Conservation (phyloP, 1,140 invertebrate species). For the Drosophila nannoptera region DNA sequence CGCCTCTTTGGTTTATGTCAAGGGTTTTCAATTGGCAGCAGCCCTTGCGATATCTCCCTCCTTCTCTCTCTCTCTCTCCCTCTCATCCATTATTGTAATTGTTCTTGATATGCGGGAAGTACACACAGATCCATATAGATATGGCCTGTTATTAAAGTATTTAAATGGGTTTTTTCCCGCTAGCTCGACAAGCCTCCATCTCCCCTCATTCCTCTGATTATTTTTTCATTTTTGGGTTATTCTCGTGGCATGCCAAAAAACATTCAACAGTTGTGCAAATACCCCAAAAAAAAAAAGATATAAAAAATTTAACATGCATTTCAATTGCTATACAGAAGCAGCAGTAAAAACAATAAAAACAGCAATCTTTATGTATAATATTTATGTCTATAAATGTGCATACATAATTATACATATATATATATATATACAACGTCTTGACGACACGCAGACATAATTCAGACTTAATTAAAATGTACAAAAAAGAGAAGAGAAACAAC, state of each 20-base stretch:
- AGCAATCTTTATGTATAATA: too few relatives aligned
- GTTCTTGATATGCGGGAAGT: constrained; percentile 22
- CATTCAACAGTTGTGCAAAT: constrained; percentile 42
- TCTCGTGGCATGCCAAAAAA: constrained; percentile 44
- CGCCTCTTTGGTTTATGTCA: constrained; percentile 23
- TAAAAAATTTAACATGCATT: constrained; percentile 40
- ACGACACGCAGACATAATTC: constrained; percentile 59
- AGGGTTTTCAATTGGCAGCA: constrained; percentile 62
- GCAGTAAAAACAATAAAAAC: constrained; percentile 22
- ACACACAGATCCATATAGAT: constrained; percentile 16
- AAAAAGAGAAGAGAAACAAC: constrained; percentile 12
- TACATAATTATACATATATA: constrained; percentile 1
- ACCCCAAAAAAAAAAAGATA: constrained; percentile 13
- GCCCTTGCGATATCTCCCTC: not conserved
- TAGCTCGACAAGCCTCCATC: too few relatives aligned
- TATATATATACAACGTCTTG: constrained; percentile 19
- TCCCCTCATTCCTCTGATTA: not conserved
- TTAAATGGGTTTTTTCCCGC: constrained; percentile 23
- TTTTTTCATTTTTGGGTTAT: constrained; percentile 50
- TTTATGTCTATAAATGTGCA: constrained; percentile 23
- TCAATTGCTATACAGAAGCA: constrained; percentile 37
- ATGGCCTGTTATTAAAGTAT: constrained; percentile 20
- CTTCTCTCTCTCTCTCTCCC: constrained; percentile 22
- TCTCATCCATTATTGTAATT: constrained; percentile 24
- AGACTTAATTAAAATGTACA: constrained; percentile 68